Base-by-base conservation (phyloP, 2,888 invertebrate species). In the Drosophila greeni region DNA sequence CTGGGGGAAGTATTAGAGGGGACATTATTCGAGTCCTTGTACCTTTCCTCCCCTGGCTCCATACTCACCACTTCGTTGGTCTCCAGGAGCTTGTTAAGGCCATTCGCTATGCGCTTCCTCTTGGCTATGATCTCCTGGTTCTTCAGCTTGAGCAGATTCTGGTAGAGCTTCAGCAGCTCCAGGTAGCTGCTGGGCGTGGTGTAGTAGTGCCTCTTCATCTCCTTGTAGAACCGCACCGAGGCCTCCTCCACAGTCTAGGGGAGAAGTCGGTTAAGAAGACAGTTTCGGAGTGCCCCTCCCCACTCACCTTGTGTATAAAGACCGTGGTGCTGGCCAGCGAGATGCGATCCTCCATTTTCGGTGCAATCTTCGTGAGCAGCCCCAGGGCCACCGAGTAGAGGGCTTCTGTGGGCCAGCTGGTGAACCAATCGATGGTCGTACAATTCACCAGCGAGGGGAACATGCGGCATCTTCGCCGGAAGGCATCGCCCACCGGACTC, bases 371-470 rank as follows among this genome's bases (percentile, higher is more conserved):
- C 36, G 90, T 89, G 36, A 97, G 91, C 52, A 94, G 91, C 67
- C 92, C 94, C 57, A 92, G 87, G 0, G 97, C 96, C 1, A 95
- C 97, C 0, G 95, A 95, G 16, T 94, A 90, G 54, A 97, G 89
- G 14, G 97, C 97, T 84, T 97, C 97, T 12, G 92, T 91, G 0
- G 97, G 97, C 97, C 97, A 97, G 82, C 95, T 95, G 2, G 93
- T 93, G 87, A 96, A 97, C 97, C 97, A 97, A 87, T 97, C 96
- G 62, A 97, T 97, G 0, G 96, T 96, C 84, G 97, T 97, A 86
- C 97, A 97, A 89, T 97, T 97, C 7, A 97, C 95, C 70, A 98
- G 90, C 0, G 97, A 97, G 0, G 97, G 98, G 87, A 97, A 98
- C 95, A 97, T 97, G 42, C 97, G 92, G 78, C 97, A 95, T 8